Evolutionary conservation across 2,797 vertebrate species (phyloP).

Genomic region (Staurois parvus): DNA sequence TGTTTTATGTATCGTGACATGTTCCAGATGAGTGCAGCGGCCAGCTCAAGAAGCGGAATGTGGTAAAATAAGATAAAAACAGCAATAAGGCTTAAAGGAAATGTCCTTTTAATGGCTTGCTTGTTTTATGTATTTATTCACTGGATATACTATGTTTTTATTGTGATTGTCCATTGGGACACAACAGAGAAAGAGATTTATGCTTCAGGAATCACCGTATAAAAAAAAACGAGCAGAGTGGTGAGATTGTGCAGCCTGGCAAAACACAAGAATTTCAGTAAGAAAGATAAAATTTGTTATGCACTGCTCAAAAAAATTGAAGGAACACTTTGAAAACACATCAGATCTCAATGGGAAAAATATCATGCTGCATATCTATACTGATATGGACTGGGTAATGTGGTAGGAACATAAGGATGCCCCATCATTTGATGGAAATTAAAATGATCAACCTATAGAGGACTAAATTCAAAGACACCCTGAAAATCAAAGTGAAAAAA

Average conservation of each 20-base stretch:
- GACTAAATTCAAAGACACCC: too few species aligned
- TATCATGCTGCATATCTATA: too few species aligned
- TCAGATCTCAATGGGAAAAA: too few species aligned
- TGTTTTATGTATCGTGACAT: constrained; percentile 45
- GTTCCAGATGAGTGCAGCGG: constrained; percentile 12
- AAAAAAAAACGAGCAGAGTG: not conserved
- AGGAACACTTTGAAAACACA: too few species aligned
- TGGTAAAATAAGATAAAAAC: constrained; percentile 42
- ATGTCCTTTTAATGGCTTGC: constrained; percentile 18
- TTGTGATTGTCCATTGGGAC: constrained; percentile 20
- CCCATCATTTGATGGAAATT: too few species aligned
- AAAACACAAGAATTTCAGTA: not conserved
- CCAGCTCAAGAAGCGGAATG: not conserved
- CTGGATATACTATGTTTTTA: constrained; percentile 1
- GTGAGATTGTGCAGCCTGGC: not conserved
- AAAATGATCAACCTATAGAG: too few species aligned
- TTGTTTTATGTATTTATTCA: constrained; percentile 47
- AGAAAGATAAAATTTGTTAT: not conserved
- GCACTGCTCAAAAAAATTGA: too few species aligned
- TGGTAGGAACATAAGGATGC: too few species aligned
- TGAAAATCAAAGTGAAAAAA: too few species aligned
- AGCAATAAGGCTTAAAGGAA: constrained; percentile 21
- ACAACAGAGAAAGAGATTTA: constrained; percentile 6
- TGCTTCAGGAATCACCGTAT: not conserved
- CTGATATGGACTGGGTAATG: too few species aligned